These are phyloP conservation scores for Calcarius ornatus DNA, from an alignment of 2,113 vertebrate species.

Conservation along the genomic window DNA sequence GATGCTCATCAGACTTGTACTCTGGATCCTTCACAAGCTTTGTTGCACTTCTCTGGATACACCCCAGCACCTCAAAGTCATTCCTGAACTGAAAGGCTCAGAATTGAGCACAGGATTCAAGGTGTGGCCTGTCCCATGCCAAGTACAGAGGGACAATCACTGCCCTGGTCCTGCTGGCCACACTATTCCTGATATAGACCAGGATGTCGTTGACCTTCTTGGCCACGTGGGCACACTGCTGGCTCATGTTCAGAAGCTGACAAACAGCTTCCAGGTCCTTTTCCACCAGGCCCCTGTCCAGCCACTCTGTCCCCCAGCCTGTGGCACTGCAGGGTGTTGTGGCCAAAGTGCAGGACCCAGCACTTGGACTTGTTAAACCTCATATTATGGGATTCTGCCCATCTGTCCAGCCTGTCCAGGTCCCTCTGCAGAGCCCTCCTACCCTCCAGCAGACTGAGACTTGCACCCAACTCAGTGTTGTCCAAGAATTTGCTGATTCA, in stretches of 20 bases:
- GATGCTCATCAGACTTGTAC: neutral
- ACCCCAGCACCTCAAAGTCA: neutral
- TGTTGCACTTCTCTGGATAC: neutral
- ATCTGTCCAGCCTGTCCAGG: neutral
- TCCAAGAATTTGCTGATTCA: neutral
- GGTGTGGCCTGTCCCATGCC: neutral
- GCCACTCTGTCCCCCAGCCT: neutral
- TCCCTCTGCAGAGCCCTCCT: neutral
- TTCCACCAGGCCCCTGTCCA: fast-evolving
- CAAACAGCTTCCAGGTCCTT: neutral
- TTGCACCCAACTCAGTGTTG: fast-evolving
- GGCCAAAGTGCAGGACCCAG: fast-evolving
- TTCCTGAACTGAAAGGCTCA: neutral
- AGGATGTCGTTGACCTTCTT: neutral
- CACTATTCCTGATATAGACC: neutral
- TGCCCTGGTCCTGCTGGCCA: neutral
- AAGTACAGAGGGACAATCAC: too few species aligned
- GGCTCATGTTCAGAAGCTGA: neutral
- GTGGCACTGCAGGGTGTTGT: neutral
- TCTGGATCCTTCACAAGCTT: neutral
- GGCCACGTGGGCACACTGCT: neutral
- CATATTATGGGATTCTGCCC: neutral
- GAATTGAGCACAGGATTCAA: fast-evolving
- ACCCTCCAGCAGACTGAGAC: neutral
- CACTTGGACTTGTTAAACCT: neutral